These are phyloP conservation scores for Tethea ocularis DNA, from an alignment of 2,888 invertebrate genomes.

Conservation along the genomic window DNA sequence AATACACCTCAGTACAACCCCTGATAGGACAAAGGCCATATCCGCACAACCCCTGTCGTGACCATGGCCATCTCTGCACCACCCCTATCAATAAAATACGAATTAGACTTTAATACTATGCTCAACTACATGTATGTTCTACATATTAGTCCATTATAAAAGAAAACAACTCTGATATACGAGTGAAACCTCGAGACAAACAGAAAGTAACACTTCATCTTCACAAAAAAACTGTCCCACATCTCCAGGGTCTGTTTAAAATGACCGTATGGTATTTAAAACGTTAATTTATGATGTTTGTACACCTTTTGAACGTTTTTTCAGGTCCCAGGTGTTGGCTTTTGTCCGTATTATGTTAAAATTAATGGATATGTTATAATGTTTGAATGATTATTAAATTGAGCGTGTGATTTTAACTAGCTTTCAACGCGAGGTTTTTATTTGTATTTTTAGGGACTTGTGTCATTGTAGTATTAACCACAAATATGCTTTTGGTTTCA, in stretches of 20 bases:
- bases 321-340: slow-evolving; percentile 24
- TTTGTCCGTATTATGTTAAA: not conserved
- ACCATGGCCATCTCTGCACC: too few species aligned
- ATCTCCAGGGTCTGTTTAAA: not conserved
- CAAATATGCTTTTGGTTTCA: too few species aligned
- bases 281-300: slow-evolving; percentile 29
- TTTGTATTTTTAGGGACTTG: too few species aligned
- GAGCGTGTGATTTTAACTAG: slow-evolving; percentile 1
- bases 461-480: too few species aligned
- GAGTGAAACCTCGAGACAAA: not conserved
- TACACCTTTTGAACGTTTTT: slow-evolving; percentile 23
- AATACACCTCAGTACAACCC: too few species aligned
- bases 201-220: not conserved
- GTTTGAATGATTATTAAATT: not conserved
- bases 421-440: not conserved
- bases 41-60: too few species aligned
- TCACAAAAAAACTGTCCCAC: not conserved
- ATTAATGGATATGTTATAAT: not conserved
- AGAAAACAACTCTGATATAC: not conserved
- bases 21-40: too few species aligned
- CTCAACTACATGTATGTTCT: too few species aligned
- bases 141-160: too few species aligned
- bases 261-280: not conserved
- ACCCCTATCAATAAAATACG: too few species aligned
- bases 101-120: too few species aligned